Evolutionary conservation across 2,113 vertebrate species (phyloP).

Genomic region (Aramus guarauna): DNA sequence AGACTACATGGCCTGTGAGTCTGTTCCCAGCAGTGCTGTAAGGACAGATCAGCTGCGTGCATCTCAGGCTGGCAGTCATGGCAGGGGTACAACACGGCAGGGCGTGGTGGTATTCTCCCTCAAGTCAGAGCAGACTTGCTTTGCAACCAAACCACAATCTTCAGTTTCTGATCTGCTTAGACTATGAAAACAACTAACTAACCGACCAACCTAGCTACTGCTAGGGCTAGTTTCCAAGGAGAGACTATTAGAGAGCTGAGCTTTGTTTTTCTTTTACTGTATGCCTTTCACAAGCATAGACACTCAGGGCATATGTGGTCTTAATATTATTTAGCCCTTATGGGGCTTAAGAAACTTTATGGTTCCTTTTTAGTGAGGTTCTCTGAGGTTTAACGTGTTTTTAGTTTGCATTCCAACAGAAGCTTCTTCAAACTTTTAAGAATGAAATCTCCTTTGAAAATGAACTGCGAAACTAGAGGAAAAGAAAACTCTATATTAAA

Average conservation of each 20-base stretch:
- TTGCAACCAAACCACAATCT: background rate
- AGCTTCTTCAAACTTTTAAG: background rate
- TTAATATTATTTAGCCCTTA: background rate
- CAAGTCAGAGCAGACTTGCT: background rate
- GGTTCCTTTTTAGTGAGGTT: background rate
- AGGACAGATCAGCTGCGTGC: accelerated
- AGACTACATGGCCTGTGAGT: background rate
- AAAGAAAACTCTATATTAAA: background rate
- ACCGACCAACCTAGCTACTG: background rate
- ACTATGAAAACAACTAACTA: background rate
- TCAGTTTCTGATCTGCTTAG: background rate
- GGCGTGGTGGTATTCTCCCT: background rate
- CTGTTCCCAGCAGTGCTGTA: background rate
- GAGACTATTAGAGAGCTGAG: background rate
- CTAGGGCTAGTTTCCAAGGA: background rate
- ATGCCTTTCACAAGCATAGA: background rate
- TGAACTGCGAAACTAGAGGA: background rate
- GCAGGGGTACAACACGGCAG: accelerated
- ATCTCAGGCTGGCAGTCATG: accelerated
- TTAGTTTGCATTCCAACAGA: background rate
- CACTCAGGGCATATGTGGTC: background rate
- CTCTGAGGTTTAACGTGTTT: background rate
- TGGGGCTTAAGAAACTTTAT: background rate
- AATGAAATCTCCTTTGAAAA: background rate
- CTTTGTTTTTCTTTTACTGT: background rate